Conservation (phyloP, 2,113 vertebrate genomes). For the Microtus montanus region DNA sequence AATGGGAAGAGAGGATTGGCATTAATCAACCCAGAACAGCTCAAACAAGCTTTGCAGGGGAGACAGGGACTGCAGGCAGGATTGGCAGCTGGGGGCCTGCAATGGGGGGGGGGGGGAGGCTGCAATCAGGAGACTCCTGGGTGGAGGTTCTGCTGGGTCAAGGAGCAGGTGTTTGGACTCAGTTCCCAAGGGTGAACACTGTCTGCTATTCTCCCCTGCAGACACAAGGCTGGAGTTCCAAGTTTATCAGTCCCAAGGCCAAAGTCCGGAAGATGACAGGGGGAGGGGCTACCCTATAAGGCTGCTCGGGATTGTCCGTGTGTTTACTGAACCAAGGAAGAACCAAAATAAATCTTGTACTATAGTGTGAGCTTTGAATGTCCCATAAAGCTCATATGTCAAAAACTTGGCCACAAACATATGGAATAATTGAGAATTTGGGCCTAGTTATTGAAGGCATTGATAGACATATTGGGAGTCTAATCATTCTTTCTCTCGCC, state of each 20-base stretch:
- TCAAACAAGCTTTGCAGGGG: neutral
- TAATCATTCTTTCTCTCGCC: neutral
- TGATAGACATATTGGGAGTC: neutral
- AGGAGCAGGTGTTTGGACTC: slow-evolving; percentile 39
- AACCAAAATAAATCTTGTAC: neutral
- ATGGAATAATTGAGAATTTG: neutral
- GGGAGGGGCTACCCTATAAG: neutral
- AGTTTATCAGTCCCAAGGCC: neutral
- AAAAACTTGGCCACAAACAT: neutral
- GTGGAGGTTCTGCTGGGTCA: neutral
- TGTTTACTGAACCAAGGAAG: slow-evolving; percentile 23
- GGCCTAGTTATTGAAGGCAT: neutral
- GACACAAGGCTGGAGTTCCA: neutral
- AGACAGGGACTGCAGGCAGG: neutral
- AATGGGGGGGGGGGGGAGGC: neutral
- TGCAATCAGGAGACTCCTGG: neutral
- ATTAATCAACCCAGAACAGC: neutral
- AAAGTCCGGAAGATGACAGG: neutral
- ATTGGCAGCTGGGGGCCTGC: neutral
- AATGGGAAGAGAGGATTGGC: neutral
- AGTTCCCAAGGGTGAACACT: neutral
- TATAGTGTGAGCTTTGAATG: neutral
- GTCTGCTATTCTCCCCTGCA: neutral
- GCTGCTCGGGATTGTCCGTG: neutral
- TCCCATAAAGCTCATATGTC: neutral